Percentiles rank a stretch among this genome's conserved stretches.
phyloP scores from a whole-genome alignment of 2,888 invertebrate species.

The Plutella xylostella region DNA sequence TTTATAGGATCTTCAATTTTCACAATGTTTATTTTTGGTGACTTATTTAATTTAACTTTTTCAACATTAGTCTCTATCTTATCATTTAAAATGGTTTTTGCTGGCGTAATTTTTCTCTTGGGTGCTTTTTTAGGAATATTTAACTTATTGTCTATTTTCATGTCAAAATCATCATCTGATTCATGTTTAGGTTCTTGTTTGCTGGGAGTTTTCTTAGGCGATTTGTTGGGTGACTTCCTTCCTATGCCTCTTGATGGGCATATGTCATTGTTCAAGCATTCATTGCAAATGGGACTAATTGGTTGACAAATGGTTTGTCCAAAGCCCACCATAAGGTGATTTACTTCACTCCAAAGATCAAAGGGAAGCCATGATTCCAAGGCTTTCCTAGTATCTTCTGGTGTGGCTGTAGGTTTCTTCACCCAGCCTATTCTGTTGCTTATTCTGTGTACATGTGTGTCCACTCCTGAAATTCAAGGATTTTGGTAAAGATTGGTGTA shows the following conservation, averaged over 20 bases:
- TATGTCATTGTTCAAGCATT: conserved; percentile 84
- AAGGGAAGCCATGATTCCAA: conserved; percentile 92
- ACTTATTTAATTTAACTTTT: too few relatives aligned
- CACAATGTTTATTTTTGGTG: too few relatives aligned
- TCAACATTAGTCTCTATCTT: too few relatives aligned
- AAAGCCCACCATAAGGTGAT: conserved; percentile 95
- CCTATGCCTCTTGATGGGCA: conserved; percentile 77
- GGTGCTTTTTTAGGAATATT: background rate
- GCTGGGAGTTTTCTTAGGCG: conserved; percentile 27
- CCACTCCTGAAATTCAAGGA: conserved; percentile 89
- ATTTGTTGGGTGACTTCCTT: conserved; percentile 41
- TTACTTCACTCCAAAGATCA: conserved; percentile 87
- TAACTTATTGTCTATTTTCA: conserved; percentile 12
- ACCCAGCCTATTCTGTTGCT: conserved; percentile 93
- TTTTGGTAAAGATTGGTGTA: too few relatives aligned
- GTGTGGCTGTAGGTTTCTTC: conserved; percentile 77
- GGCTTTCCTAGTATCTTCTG: conserved; percentile 87
- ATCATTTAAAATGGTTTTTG: background rate
- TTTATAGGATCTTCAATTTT: background rate
- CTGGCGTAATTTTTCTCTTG: background rate
- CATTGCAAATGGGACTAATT: conserved; percentile 81
- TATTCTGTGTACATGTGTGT: conserved; percentile 97
- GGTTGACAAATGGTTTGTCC: conserved; percentile 95
- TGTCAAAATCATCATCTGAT: conserved; percentile 20
- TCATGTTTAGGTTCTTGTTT: conserved; percentile 18